Conservation (phyloP, 2,888 invertebrate genomes). For the Prosapia bicincta region DNA sequence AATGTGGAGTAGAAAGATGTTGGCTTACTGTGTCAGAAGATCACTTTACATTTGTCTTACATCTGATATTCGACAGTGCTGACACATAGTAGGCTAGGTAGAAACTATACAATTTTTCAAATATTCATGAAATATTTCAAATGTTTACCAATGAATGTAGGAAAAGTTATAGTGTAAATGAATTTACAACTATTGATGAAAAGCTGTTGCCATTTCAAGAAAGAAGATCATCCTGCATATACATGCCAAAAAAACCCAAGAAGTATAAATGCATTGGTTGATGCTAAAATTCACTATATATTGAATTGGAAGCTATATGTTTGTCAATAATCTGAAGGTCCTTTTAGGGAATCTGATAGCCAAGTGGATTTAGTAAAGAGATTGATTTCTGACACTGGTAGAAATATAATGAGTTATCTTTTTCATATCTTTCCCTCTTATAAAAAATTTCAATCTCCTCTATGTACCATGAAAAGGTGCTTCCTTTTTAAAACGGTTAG, state of each 20-base stretch:
- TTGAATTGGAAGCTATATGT: conserved; percentile 21
- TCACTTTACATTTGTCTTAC: not conserved
- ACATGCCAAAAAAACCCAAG: conserved; percentile 14
- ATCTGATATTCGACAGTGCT: not conserved
- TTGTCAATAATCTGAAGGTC: conserved; percentile 23
- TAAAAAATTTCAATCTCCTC: not conserved
- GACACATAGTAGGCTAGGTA: not conserved
- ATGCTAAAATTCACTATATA: conserved; percentile 18
- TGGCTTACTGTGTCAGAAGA: not conserved
- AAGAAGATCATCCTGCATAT: not conserved
- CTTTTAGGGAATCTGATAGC: conserved; percentile 3
- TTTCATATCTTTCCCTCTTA: conserved; percentile 26
- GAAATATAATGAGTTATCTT: conserved; percentile 32
- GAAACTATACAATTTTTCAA: not conserved
- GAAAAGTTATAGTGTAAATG: not conserved
- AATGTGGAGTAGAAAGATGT: too few relatives aligned
- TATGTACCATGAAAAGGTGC: too few relatives aligned
- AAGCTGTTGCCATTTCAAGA: not conserved
- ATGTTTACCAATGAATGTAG: not conserved
- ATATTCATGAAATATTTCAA: not conserved
- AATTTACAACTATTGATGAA: too few relatives aligned
- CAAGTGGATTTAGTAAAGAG: too few relatives aligned
- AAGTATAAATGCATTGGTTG: conserved; percentile 26
- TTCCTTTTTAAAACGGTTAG: too few relatives aligned
- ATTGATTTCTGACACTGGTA: conserved; percentile 20